phyloP scores from a whole-genome alignment of 2,888 invertebrate species.

The Eristalis tenax region DNA sequence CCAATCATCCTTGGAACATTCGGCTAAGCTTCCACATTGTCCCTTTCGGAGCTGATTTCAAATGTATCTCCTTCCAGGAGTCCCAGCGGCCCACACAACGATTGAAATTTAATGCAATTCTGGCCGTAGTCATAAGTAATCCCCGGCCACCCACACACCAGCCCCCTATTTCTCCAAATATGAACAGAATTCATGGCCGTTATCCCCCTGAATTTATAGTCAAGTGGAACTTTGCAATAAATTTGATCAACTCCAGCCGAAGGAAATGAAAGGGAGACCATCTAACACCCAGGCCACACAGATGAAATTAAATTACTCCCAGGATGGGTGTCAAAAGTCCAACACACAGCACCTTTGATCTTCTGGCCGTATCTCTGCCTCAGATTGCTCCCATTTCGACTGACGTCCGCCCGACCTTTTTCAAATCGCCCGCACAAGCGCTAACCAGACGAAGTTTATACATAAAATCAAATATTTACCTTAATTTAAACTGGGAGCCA shows the following conservation, averaged over 20 bases:
- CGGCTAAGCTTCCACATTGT: background rate
- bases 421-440: slow-evolving; percentile 21
- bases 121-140: background rate
- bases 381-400: slow-evolving; percentile 44
- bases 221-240: background rate
- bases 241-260: slow-evolving; percentile 12
- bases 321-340: slow-evolving; percentile 41
- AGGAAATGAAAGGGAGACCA: background rate
- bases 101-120: background rate
- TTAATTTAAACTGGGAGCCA: slow-evolving; percentile 49
- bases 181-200: background rate
- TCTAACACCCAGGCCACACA: background rate
- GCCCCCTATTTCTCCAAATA: background rate
- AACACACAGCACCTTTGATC: background rate
- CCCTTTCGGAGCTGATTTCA: background rate
- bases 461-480: slow-evolving; percentile 67
- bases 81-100: background rate
- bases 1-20: background rate
- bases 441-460: slow-evolving; percentile 59
- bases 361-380: slow-evolving; percentile 26
- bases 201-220: background rate
- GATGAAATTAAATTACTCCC: slow-evolving; percentile 51
- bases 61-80: background rate
- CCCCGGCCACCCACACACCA: background rate
- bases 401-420: background rate